These are phyloP conservation scores for Albula goreensis DNA, from an alignment of 2,113 vertebrate species.

Conservation along the genomic window DNA sequence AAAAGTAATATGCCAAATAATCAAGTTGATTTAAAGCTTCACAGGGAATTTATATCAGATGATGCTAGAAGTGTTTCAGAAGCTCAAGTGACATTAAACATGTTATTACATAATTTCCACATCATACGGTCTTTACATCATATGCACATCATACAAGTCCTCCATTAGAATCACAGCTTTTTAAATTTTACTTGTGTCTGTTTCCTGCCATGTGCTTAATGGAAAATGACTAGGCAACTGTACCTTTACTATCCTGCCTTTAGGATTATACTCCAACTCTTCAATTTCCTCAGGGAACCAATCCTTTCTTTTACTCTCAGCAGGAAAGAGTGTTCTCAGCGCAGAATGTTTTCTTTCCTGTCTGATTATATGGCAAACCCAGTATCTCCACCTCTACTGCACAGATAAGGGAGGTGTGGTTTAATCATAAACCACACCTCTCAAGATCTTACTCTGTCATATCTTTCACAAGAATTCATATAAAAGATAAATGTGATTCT, in stretches of 20 bases:
- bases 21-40: not conserved
- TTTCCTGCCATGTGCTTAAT: not conserved
- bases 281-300: not conserved
- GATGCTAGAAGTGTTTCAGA: too few relatives aligned
- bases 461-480: not conserved
- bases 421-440: conserved; percentile 22
- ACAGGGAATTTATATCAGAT: too few relatives aligned
- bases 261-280: not conserved
- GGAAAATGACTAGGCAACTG: not conserved
- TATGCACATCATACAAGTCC: not conserved
- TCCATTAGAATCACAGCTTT: not conserved
- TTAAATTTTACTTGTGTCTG: not conserved
- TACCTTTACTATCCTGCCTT: conserved; percentile 21
- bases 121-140: not conserved
- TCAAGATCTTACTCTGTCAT: not conserved
- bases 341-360: conserved; percentile 16
- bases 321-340: not conserved
- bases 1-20: not conserved
- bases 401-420: conserved; percentile 59
- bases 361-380: conserved; percentile 44
- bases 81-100: not conserved
- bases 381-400: conserved; percentile 58
- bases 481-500: not conserved
- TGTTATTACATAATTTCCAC: not conserved
- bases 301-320: conserved; percentile 2